A percentile compares a stretch with the other conserved stretches of the same genome.
These are phyloP conservation scores for Prunella himalayana DNA, from an alignment of 2,113 vertebrate species.

Conservation along the genomic window DNA sequence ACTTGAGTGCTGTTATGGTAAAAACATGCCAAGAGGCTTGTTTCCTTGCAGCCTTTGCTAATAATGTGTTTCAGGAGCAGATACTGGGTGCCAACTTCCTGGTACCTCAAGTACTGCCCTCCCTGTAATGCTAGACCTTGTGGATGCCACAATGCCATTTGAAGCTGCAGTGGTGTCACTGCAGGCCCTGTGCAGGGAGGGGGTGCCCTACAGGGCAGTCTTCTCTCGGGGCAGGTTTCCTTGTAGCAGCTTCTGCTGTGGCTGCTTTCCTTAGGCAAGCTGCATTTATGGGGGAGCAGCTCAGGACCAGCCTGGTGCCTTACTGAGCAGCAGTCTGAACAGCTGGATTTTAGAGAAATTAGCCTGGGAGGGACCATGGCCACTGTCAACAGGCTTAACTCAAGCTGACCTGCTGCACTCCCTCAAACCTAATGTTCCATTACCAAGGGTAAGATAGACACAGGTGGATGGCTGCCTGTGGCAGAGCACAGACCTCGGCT, in stretches of 20 bases:
- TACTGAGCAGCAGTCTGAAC: not conserved
- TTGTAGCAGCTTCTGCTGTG: not conserved
- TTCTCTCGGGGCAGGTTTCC: not conserved
- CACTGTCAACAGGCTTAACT: not conserved
- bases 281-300: not conserved
- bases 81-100: rapidly evolving
- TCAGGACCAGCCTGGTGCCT: not conserved
- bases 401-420: not conserved
- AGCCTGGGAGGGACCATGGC: not conserved
- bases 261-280: not conserved
- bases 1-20: not conserved
- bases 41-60: not conserved
- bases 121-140: not conserved
- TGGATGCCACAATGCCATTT: not conserved
- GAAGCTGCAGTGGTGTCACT: not conserved
- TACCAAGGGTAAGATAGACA: not conserved
- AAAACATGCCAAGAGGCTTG: not conserved
- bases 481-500: not conserved
- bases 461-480: not conserved
- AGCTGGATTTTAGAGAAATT: not conserved
- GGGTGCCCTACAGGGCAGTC: rapidly evolving
- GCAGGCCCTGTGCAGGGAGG: not conserved
- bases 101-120: not conserved
- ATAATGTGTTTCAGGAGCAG: not conserved
- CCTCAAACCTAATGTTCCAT: not conserved